phyloP scores from a whole-genome alignment of 2,888 invertebrate genomes.

The Platynereis dumerilii region DNA sequence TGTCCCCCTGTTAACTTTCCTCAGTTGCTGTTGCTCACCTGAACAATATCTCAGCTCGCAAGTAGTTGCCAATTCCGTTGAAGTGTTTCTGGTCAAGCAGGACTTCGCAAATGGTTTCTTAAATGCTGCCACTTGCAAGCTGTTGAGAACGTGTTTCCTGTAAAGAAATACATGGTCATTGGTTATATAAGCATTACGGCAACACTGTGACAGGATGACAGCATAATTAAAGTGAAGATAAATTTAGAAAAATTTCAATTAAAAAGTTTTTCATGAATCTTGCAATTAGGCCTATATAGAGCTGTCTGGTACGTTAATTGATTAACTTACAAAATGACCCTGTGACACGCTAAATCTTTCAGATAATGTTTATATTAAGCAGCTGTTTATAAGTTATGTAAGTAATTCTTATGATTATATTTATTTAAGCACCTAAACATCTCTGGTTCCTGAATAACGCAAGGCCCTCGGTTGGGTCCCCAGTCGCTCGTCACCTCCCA shows the following conservation, averaged over 20 bases:
- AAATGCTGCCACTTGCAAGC: constrained; percentile 47
- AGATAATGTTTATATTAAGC: too few species aligned
- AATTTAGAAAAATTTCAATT: too few species aligned
- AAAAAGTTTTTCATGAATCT: too few species aligned
- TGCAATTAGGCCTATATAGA: too few species aligned
- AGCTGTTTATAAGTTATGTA: too few species aligned
- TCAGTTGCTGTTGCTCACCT: constrained; percentile 49
- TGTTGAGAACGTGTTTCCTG: constrained; percentile 54
- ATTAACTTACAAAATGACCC: constrained; percentile 3
- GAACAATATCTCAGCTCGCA: constrained; percentile 59
- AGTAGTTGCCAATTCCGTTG: constrained; percentile 62
- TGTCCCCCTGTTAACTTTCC: too few species aligned
- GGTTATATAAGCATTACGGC: too few species aligned
- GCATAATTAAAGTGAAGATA: too few species aligned
- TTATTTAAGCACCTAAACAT: constrained; percentile 46
- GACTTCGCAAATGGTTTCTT: constrained; percentile 61
- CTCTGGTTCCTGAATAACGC: constrained; percentile 54
- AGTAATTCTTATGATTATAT: not conserved
- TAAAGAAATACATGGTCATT: constrained; percentile 25
- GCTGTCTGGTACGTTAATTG: not conserved
- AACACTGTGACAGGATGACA: too few species aligned
- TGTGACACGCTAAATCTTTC: too few species aligned
- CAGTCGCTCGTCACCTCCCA: constrained; percentile 54
- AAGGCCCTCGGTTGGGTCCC: constrained; percentile 57
- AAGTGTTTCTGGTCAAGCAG: constrained; percentile 60